These are phyloP conservation scores for Phragmatobia fuliginosa DNA, from an alignment of 2,888 invertebrate species.

Conservation along the genomic window DNA sequence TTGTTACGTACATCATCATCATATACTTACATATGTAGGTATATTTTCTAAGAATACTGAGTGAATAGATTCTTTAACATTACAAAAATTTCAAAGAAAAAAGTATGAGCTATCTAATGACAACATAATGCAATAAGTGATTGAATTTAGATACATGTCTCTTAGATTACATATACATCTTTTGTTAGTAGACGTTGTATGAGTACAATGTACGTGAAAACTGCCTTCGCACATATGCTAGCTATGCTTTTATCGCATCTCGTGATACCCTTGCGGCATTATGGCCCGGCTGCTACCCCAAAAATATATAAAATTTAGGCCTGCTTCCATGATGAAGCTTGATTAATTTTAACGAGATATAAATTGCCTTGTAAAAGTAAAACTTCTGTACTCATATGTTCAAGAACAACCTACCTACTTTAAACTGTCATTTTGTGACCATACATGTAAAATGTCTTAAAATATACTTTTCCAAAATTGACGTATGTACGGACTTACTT, in stretches of 20 bases:
- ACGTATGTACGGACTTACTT: not conserved
- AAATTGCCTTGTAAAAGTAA: not conserved
- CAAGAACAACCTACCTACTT: not conserved
- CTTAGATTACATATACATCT: not conserved
- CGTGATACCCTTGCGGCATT: not conserved
- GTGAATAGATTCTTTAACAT: not conserved
- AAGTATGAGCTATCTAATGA: not conserved
- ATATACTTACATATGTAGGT: no score
- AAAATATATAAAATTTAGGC: not conserved
- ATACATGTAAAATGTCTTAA: not conserved
- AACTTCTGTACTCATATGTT: not conserved
- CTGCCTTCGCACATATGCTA: constrained; percentile 13
- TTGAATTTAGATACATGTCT: not conserved
- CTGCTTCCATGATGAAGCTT: not conserved
- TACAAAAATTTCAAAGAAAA: not conserved
- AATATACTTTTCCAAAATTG: not conserved
- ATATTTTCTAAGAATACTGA: not conserved
- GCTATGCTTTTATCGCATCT: constrained; percentile 6
- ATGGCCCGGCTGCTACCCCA: constrained; percentile 1
- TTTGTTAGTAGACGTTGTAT: not conserved
- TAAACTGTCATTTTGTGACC: not conserved
- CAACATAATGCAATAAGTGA: not conserved
- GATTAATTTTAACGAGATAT: not conserved
- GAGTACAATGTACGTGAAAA: not conserved
- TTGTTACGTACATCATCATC: no score